Conservation (phyloP, 2,113 vertebrate species). For the Menura novaehollandiae region DNA sequence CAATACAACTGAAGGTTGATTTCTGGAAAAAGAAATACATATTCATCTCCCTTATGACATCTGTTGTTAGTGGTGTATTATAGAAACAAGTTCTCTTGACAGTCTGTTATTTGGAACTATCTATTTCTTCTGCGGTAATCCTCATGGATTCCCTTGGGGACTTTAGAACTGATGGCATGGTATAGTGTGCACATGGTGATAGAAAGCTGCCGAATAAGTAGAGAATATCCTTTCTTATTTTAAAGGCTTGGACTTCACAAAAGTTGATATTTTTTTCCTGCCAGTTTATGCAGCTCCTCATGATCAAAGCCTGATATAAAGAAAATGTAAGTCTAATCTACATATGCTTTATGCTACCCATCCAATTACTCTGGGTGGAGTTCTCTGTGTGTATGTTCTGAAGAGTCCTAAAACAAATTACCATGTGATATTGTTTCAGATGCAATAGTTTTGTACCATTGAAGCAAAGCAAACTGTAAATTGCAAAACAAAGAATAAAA, state of each 20-base stretch:
- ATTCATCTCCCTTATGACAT: background rate
- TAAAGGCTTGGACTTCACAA: background rate
- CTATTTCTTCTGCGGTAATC: background rate
- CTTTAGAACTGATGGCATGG: background rate
- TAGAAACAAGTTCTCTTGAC: background rate
- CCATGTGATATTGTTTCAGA: constrained; percentile 29
- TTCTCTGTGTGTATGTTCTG: background rate
- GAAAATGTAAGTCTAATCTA: background rate
- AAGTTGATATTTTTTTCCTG: background rate
- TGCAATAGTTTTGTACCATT: constrained; percentile 55
- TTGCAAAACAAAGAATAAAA: constrained; percentile 68
- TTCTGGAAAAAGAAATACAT: background rate
- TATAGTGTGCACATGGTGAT: no score
- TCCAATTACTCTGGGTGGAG: background rate
- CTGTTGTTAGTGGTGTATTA: background rate
- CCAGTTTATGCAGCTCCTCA: background rate
- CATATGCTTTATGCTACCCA: background rate
- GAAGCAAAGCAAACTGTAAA: constrained; percentile 67
- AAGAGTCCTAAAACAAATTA: constrained; percentile 43
- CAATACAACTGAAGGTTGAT: background rate
- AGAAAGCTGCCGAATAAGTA: background rate
- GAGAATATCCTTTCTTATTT: background rate
- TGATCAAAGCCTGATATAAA: background rate
- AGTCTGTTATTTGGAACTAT: background rate
- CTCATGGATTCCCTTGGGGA: background rate